Evolutionary conservation across 2,797 vertebrate species (phyloP).

Genomic region (Melopsittacus undulatus): DNA sequence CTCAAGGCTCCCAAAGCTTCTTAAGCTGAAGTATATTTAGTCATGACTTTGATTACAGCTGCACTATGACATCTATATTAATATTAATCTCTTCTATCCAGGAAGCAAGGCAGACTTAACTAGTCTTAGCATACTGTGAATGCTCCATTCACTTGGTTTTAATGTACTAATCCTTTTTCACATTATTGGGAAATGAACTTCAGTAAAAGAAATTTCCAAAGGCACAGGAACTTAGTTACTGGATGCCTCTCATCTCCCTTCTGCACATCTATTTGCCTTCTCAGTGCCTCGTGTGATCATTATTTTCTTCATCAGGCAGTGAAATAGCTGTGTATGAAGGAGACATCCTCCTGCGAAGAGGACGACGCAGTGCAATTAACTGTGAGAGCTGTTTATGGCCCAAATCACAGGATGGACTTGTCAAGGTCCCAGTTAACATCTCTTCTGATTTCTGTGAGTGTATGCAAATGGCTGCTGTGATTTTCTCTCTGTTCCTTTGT

Average conservation of each 20-base stretch:
- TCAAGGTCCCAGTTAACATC: slow-evolving; percentile 70
- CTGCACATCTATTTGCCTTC: background rate
- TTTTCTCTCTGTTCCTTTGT: background rate
- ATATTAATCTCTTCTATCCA: background rate
- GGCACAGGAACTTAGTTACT: background rate
- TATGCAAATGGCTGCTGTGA: background rate
- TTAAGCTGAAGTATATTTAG: background rate
- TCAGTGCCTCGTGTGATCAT: background rate
- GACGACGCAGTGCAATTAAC: slow-evolving; percentile 64
- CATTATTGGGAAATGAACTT: background rate
- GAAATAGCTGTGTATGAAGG: slow-evolving; percentile 45
- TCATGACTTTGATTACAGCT: background rate
- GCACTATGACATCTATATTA: background rate
- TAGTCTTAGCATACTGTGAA: background rate
- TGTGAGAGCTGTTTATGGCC: slow-evolving; percentile 70
- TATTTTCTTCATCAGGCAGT: slow-evolving; percentile 30
- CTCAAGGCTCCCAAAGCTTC: background rate
- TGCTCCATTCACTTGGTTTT: background rate
- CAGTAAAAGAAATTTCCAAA: background rate
- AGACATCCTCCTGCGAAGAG: slow-evolving; percentile 59
- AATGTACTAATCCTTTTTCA: background rate
- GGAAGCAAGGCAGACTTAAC: background rate
- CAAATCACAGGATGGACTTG: slow-evolving; percentile 63
- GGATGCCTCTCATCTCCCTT: background rate
- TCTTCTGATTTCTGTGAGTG: slow-evolving; percentile 70